Evolutionary conservation across 1,140 invertebrate genomes (phyloP), one percentile per base, ranked within the genome.

Genomic region (Bombus affinis): DNA sequence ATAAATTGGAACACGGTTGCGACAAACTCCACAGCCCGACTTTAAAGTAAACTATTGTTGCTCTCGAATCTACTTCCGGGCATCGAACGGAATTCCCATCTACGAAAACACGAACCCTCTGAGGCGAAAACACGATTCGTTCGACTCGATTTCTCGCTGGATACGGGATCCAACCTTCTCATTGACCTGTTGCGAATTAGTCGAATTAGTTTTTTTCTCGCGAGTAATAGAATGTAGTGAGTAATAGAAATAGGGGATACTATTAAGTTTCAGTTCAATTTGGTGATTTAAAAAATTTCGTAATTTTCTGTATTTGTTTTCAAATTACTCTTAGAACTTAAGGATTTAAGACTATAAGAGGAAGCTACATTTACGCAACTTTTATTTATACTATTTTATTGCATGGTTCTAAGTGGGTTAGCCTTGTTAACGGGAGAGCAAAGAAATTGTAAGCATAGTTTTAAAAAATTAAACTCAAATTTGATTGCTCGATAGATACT

Each of bases 131-230:
- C 32, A 44, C 37, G 15, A 42, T 22, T 84, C 28, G 22, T n/a
- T 57, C 15, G 10, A 25, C 32, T 28, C 68, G 74, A 83, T 59
- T 78, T 79, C 35, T 78, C 42, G 44, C 9, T 42, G 62, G 35
- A 25, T 28, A 76, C 22, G 8, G 35, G 1, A 18, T 8, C 35
- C 47, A 76, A 28, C 35, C 32, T 2, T n/a, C 28, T 10, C 28
- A 32, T 12, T 68, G 77, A 79, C 77, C 77, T 79, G 76, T 79
- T 79, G 77, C 77, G 62, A 79, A 79, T 68, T 68, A 79, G 22
- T 35, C 39, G 77, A 68, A 32, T 77, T 77, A 39, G 18, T 25
- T 35, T 78, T 28, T 32, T 18, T 42, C 6, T 32, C 0, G 8
- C 0, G 71, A n/a, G 6, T n/a, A 37, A 37, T 18, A 10, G 10